These are phyloP conservation scores for Autographa gamma DNA, from an alignment of 2,888 invertebrate genomes.

Conservation along the genomic window DNA sequence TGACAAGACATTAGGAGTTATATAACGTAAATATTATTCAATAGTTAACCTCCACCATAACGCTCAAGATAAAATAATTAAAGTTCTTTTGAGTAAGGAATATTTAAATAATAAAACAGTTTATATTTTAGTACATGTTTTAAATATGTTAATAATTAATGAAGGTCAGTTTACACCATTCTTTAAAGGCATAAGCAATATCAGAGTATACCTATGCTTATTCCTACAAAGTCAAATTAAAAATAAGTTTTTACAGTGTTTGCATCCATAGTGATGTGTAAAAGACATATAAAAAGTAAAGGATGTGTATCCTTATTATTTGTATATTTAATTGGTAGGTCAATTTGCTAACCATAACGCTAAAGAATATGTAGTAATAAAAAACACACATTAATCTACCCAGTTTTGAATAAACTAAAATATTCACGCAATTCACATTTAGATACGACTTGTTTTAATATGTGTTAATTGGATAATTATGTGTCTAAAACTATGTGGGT, in stretches of 20 bases:
- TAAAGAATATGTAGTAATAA: conserved; percentile 17
- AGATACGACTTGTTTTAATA: conserved; percentile 27
- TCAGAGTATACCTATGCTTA: no score
- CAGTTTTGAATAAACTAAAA: conserved; percentile 30
- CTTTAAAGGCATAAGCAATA: no score
- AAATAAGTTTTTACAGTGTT: neutral
- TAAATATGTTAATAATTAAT: neutral
- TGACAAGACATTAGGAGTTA: neutral
- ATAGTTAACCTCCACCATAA: neutral
- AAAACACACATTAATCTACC: conserved; percentile 29
- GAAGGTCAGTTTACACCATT: no score
- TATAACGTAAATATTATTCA: no score
- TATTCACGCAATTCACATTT: conserved; percentile 32
- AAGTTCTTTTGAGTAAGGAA: neutral
- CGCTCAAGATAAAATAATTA: neutral
- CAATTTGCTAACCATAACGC: neutral
- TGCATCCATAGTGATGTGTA: no score
- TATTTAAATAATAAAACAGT: neutral
- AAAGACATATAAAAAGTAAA: no score
- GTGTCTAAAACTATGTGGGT: conserved; percentile 19
- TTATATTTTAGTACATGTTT: neutral
- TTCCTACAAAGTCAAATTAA: neutral
- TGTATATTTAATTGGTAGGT: neutral
- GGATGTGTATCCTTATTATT: no score
- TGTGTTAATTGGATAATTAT: conserved; percentile 22